phyloP scores from a whole-genome alignment of 2,797 vertebrate genomes.

The Syngnathus rostellatus region DNA sequence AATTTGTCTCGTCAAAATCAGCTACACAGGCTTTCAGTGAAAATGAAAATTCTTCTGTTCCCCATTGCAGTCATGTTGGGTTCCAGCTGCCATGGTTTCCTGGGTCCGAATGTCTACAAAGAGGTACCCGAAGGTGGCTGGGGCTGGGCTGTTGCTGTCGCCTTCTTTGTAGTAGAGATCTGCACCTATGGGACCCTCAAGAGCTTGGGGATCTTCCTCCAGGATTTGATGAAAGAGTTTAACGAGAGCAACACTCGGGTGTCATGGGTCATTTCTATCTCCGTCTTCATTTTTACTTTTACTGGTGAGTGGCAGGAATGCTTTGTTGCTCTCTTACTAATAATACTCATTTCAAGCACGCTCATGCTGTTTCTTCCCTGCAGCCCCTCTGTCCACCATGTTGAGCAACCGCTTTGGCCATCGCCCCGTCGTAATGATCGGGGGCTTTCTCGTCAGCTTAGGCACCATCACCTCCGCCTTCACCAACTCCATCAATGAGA shows the following conservation, averaged over 20 bases:
- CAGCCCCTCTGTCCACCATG: conserved; percentile 82
- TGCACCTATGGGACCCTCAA: conserved; percentile 89
- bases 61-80: conserved; percentile 66
- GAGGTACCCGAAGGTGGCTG: conserved; percentile 88
- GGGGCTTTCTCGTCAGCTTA: conserved; percentile 77
- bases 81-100: conserved; percentile 50
- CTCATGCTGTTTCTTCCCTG: neutral
- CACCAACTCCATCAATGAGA: conserved; percentile 72
- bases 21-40: neutral
- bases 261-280: conserved; percentile 91
- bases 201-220: conserved; percentile 87
- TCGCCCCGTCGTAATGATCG: conserved; percentile 79
- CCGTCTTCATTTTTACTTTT: conserved; percentile 85
- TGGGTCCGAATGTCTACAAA: conserved; percentile 75
- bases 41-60: neutral
- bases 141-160: conserved; percentile 84
- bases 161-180: conserved; percentile 86
- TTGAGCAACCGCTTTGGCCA: conserved; percentile 81
- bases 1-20: neutral
- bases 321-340: neutral
- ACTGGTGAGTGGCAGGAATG: conserved; percentile 66
- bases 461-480: conserved; percentile 81
- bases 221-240: conserved; percentile 84
- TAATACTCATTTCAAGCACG: neutral
- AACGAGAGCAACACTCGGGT: conserved; percentile 84